Base-by-base conservation (phyloP, 2,797 vertebrate species). In the Eurystomus glaucurus region DNA sequence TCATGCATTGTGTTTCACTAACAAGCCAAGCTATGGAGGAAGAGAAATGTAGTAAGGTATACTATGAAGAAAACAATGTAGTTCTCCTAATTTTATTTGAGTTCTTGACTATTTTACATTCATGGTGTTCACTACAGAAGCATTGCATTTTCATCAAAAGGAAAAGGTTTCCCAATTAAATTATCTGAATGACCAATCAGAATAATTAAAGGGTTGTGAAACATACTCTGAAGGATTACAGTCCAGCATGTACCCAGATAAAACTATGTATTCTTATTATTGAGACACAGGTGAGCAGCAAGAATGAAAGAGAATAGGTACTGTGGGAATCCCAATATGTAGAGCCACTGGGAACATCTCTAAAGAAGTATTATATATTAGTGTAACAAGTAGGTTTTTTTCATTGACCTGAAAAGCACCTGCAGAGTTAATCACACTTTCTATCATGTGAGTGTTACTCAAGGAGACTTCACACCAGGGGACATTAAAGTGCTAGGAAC, bases 381-480 rank as follows among this genome's bases (percentile, higher is more conserved):
- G 90, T 83, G 76, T 93, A 80, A 85, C 96, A 71, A 75, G 81
- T 29, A 83, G 55, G 22, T 70, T 95, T 96, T 37, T 92, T 91
- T 96, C 91, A 92, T 84, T 96, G 96, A 96, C 94, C 74, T 55
- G 90, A 94, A 96, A 96, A 96, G 72, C 14, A 0, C 97, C 97
- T 93, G 89, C 95, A 41, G 97, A 97, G 95, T 97, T 97, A 97
- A 97, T 96, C 95, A 94, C 96, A 95, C 95, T 85, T 85, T 85
- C 62, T 90, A 55, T 94, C 72, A 37, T 57, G 75, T 95, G 94
- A 97, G 79, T 78, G 84, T 91, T 93, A 95, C 94, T 96, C 84
- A 79, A 85, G 87, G 79, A 97, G 85, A 84, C 91, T 97, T 87
- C 65, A 78, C 76, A 51, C 52, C 81, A 80, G 96, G 96, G 69